These are phyloP conservation scores for Acholoe squamosa DNA, from an alignment of 2,888 invertebrate species.

Conservation along the genomic window DNA sequence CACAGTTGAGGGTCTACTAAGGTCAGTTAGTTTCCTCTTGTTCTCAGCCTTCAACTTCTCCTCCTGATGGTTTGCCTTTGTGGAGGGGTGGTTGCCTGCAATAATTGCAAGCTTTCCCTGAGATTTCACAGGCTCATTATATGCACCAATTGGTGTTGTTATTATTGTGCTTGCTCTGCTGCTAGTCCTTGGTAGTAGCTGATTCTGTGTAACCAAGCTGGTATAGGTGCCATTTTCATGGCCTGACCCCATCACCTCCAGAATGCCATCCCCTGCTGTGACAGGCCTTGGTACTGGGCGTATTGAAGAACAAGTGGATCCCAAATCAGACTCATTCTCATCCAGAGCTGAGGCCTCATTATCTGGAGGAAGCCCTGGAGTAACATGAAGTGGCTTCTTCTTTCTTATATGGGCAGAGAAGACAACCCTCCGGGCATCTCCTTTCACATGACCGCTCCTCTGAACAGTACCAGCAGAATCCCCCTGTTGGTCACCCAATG, in stretches of 20 bases:
- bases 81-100: constrained; percentile 40
- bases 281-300: not conserved
- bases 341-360: not conserved
- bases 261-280: not conserved
- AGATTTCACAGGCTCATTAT: not conserved
- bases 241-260: not conserved
- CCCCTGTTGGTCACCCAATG: not conserved
- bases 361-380: not conserved
- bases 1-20: not conserved
- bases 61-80: not conserved
- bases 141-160: not conserved
- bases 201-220: not conserved
- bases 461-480: not conserved
- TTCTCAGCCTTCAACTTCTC: not conserved
- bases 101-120: not conserved
- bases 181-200: not conserved
- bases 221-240: not conserved
- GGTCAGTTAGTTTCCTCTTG: constrained; percentile 15
- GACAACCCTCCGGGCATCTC: not conserved
- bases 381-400: constrained; percentile 1
- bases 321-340: not conserved
- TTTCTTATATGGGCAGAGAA: constrained; percentile 9
- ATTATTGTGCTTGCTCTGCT: not conserved
- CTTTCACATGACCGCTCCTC: not conserved
- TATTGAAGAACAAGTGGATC: not conserved